Evolutionary conservation across 2,113 vertebrate species (phyloP), one percentile per base, ranked within the genome.

Genomic region (Ptyas mucosa): DNA sequence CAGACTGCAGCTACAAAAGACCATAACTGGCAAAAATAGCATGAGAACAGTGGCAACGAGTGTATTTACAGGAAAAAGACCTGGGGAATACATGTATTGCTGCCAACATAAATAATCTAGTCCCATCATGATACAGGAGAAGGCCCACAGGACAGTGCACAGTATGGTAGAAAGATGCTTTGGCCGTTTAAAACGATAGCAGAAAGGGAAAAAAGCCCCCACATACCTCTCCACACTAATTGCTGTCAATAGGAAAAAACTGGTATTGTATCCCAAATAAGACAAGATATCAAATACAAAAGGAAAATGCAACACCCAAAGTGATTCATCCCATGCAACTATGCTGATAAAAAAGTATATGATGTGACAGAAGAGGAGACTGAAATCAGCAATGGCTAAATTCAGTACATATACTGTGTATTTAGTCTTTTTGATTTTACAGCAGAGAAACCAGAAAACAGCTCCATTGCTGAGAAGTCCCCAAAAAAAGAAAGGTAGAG

Each of bases 381-480:
- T 96, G 91, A 95, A 93, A 85, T 97, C 95, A 0, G 94, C 97
- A 0, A 93, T 0, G 5, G 93, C 49, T 8, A 96, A 26, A 89
- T 97, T 96, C 34, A 94, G 95, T 89, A 93, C 46, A 85, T 96
- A 97, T 23, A 95, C 94, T 0, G 91, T 91, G 43, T 97, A 96
- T 93, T 96, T 95, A 7, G 96, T 97, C 69, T 94, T 90, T 10
- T 89, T 94, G 93, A 95, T 93, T 69, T 91, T 94, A 87, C 92
- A 94, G n/a, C 95, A 97, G 55, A 97, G 97, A 93, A 97, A 95
- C 96, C 96, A 96, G 55, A 96, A 96, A 15, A 97, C 94, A 15
- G 95, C 3, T 46, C 94, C 93, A 0, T 97, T 97, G 64, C 95
- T 95, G 14, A 95, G 92, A 29, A 96, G 94, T 2, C 92, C 91